phyloP scores from a whole-genome alignment of 2,888 invertebrate genomes.

The Idaea straminata region DNA sequence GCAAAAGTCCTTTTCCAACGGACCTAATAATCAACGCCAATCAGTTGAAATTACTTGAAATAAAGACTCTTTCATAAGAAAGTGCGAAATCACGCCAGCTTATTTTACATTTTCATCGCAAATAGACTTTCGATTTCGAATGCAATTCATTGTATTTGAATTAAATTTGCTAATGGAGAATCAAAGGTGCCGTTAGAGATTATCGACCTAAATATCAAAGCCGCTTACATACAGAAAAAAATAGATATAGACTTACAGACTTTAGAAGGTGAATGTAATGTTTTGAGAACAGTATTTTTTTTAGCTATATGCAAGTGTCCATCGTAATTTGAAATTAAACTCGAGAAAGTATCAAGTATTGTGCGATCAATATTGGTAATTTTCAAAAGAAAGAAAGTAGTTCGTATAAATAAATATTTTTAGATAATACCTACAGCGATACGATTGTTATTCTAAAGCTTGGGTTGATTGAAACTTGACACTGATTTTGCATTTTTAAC shows the following conservation, averaged over 20 bases:
- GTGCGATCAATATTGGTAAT: not conserved
- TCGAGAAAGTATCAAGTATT: not conserved
- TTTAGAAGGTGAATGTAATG: not conserved
- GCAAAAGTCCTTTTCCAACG: not conserved
- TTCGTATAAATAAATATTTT: not conserved
- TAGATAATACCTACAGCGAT: not conserved
- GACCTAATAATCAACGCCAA: not conserved
- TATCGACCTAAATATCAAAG: not conserved
- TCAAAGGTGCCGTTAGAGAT: slow-evolving; percentile 1
- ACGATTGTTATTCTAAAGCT: not conserved
- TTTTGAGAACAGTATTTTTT: not conserved
- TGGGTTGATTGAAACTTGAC: not conserved
- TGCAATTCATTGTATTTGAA: not conserved
- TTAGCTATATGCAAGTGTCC: not conserved
- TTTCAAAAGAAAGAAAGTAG: slow-evolving; percentile 1
- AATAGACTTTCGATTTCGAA: not conserved
- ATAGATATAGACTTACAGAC: not conserved
- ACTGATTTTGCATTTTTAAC: not conserved
- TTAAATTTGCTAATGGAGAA: not conserved
- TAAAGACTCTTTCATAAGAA: not conserved
- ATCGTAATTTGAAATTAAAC: slow-evolving; percentile 1
- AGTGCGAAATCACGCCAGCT: not conserved
- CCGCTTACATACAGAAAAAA: not conserved
- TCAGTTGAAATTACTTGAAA: not conserved
- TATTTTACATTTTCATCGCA: not conserved